Percentiles rank a stretch among this genome's conserved stretches.
Evolutionary conservation across 1,140 invertebrate species (phyloP).

Genomic region (Sarcophaga peregrina): DNA sequence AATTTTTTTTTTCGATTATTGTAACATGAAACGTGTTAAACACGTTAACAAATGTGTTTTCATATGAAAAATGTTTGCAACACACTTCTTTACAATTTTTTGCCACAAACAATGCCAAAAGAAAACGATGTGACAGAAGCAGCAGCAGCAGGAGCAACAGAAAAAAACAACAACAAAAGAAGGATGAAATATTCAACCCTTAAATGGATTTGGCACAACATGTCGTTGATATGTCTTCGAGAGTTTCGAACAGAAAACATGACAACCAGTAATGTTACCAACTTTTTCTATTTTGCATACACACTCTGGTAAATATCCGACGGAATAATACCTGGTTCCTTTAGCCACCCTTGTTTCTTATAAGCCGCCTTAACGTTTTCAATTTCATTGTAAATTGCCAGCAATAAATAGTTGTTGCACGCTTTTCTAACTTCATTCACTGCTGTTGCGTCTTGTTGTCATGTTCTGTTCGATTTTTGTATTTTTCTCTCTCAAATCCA

Average conservation of each 20-base stretch:
- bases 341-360: too few species aligned
- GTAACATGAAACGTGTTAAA: slow-evolving; percentile 11
- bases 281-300: not conserved
- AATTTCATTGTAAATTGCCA: slow-evolving; percentile 4
- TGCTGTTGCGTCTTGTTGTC: slow-evolving; percentile 10
- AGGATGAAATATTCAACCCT: not conserved
- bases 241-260: not conserved
- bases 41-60: slow-evolving; percentile 19
- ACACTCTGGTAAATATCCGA: too few species aligned
- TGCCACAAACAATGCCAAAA: not conserved
- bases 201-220: slow-evolving; percentile 1
- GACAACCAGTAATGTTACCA: not conserved
- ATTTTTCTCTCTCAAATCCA: not conserved
- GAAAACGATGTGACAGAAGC: not conserved
- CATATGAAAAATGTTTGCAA: not conserved
- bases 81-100: not conserved
- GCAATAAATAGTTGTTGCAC: slow-evolving; percentile 1
- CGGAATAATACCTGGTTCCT: too few species aligned
- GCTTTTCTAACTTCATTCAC: slow-evolving; percentile 2
- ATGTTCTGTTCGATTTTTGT: not conserved
- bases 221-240: slow-evolving; percentile 11
- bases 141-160: not conserved
- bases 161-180: not conserved
- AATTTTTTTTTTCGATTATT: not conserved
- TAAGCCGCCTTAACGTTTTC: not conserved